These are phyloP conservation scores for Nymphalis polychloros DNA, from an alignment of 2,888 invertebrate genomes.

Conservation along the genomic window DNA sequence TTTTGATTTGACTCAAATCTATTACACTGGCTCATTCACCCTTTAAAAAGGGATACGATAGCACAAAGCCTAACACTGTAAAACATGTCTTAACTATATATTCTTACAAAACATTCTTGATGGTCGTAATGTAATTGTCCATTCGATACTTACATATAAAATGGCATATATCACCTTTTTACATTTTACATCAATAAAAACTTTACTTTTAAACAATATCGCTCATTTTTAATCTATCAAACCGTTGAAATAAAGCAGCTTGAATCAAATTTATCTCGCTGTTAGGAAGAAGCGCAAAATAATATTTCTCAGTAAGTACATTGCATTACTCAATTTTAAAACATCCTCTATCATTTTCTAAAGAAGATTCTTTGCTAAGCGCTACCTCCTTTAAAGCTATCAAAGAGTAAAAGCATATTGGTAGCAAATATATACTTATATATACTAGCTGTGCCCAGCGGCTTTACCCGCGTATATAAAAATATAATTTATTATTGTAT, in stretches of 20 bases:
- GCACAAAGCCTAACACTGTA: too few relatives aligned
- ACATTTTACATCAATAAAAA: not conserved
- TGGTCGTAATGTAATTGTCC: too few relatives aligned
- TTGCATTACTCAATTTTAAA: constrained; percentile 39
- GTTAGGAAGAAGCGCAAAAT: constrained; percentile 16
- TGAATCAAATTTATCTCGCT: constrained; percentile 17
- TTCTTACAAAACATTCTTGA: too few relatives aligned
- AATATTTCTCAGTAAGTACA: constrained; percentile 26
- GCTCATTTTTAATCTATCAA: constrained; percentile 2
- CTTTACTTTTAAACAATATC: not conserved
- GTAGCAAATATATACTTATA: not conserved
- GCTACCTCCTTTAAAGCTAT: constrained; percentile 19
- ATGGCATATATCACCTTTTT: too few relatives aligned
- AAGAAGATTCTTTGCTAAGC: constrained; percentile 25
- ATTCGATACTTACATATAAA: too few relatives aligned
- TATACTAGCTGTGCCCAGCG: too few relatives aligned
- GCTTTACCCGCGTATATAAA: too few relatives aligned
- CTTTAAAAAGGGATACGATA: too few relatives aligned
- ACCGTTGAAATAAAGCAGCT: not conserved
- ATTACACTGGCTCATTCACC: too few relatives aligned
- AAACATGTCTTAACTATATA: too few relatives aligned
- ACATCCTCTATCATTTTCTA: constrained; percentile 26
- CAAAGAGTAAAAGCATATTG: constrained; percentile 24
- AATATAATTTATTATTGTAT: too few relatives aligned
- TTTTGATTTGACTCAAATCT: too few relatives aligned